Evolutionary conservation across 2,797 vertebrate species (phyloP).

Genomic region (Enteromius viviparus): DNA sequence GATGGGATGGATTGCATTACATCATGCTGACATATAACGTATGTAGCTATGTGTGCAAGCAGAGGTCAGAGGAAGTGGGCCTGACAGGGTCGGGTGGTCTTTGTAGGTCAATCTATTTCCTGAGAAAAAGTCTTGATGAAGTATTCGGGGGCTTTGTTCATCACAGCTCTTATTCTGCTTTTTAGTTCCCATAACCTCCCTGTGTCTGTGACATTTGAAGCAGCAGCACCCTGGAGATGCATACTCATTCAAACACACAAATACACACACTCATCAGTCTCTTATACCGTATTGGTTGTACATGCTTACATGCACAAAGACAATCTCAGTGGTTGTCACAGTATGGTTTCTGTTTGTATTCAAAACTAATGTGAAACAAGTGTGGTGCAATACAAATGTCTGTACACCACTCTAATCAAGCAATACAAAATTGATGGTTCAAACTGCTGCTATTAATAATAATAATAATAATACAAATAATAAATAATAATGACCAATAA

Average conservation of each 20-base stretch:
- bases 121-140: conserved; percentile 62
- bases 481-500: too few species aligned
- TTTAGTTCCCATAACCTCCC: conserved; percentile 69
- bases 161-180: conserved; percentile 22
- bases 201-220: conserved; percentile 50
- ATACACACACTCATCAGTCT: not conserved
- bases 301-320: not conserved
- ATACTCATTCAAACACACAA: not conserved
- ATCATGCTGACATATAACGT: not conserved
- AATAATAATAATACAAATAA: too few species aligned
- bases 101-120: conserved; percentile 60
- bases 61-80: conserved; percentile 49
- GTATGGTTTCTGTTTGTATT: too few species aligned
- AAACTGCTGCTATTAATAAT: too few species aligned
- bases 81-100: conserved; percentile 36
- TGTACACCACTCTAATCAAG: too few species aligned
- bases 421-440: not conserved
- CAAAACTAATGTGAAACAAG: too few species aligned
- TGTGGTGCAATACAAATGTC: too few species aligned
- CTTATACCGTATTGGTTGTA: not conserved
- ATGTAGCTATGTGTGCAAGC: not conserved
- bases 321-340: not conserved
- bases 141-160: conserved; percentile 33
- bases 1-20: conserved; percentile 14
- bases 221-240: conserved; percentile 60